phyloP scores from a whole-genome alignment of 2,888 invertebrate genomes.

The Allygus modestus region DNA sequence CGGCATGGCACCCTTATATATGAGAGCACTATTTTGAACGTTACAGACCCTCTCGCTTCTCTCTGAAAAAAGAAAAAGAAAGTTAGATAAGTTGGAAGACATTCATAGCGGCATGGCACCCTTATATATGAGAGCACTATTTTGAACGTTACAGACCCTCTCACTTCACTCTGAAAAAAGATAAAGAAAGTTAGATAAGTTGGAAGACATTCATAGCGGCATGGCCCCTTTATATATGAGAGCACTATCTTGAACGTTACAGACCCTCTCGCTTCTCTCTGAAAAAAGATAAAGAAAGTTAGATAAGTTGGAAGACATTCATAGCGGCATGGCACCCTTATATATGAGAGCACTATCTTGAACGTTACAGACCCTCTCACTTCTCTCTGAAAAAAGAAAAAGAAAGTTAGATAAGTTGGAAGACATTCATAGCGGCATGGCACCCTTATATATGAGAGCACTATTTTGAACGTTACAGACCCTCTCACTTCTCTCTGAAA shows the following conservation, averaged over 20 bases:
- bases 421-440: constrained; percentile 92
- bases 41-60: constrained; percentile 98
- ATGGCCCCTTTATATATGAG: constrained; percentile 97
- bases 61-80: constrained; percentile 81
- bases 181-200: background rate
- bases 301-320: constrained; percentile 75
- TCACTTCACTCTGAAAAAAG: constrained; percentile 92
- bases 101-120: constrained; percentile 96
- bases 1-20: constrained; percentile 98
- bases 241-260: constrained; percentile 99
- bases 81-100: background rate
- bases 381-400: constrained; percentile 87
- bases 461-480: constrained; percentile 99
- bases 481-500: constrained; percentile 97
- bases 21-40: constrained; percentile 99
- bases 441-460: constrained; percentile 98
- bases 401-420: background rate
- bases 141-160: constrained; percentile 99
- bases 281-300: constrained; percentile 74
- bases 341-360: constrained; percentile 99
- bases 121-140: constrained; percentile 99
- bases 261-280: constrained; percentile 98
- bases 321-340: constrained; percentile 97
- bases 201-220: constrained; percentile 86
- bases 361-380: constrained; percentile 98